Evolutionary conservation across 2,888 invertebrate genomes (phyloP).

Genomic region (Dromius quadrimaculatus): DNA sequence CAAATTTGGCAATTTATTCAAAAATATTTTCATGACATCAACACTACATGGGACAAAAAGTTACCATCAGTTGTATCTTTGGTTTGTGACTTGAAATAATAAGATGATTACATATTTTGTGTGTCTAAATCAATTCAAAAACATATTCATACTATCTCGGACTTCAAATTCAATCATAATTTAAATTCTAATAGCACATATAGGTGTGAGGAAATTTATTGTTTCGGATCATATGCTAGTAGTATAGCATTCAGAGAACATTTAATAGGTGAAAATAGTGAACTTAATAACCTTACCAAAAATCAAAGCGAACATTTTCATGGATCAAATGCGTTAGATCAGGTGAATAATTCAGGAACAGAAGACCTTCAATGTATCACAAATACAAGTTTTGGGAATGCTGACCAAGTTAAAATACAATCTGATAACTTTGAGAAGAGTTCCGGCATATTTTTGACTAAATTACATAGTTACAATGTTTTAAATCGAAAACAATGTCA

Average conservation of each 20-base stretch:
- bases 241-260: slow-evolving; percentile 6
- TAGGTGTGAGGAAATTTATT: neutral
- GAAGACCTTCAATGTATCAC: neutral
- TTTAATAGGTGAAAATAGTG: neutral
- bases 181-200: slow-evolving; percentile 4
- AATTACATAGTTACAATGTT: slow-evolving; percentile 10
- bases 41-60: neutral
- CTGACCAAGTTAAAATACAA: too few relatives aligned
- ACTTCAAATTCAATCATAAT: slow-evolving; percentile 13
- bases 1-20: neutral
- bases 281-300: neutral
- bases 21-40: neutral
- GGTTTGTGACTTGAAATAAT: neutral
- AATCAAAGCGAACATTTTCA: neutral
- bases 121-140: neutral
- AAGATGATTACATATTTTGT: slow-evolving; percentile 1
- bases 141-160: neutral
- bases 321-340: neutral
- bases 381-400: too few relatives aligned
- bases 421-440: neutral
- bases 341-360: neutral
- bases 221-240: neutral
- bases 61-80: neutral
- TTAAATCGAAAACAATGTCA: slow-evolving; percentile 4
- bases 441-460: neutral